Percentiles rank a stretch among this genome's conserved stretches.
phyloP scores from a whole-genome alignment of 1,140 invertebrate genomes.

The Pomacea maculata region DNA sequence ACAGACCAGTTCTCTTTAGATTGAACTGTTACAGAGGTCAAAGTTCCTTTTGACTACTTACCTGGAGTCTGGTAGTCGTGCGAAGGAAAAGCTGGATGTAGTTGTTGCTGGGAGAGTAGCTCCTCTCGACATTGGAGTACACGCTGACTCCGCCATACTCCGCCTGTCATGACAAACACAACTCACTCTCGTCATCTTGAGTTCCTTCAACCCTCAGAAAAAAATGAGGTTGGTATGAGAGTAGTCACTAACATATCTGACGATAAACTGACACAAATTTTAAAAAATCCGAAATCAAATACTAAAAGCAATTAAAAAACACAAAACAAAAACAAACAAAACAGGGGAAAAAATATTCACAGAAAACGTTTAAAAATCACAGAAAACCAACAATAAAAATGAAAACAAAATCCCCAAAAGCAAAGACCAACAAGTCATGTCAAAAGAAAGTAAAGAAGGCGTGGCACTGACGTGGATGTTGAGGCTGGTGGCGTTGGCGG shows the following conservation, averaged over 20 bases:
- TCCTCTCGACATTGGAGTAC: constrained; percentile 33
- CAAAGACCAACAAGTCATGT: too few species aligned
- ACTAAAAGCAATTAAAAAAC: neutral
- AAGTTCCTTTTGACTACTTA: constrained; percentile 13
- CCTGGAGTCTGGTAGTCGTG: constrained; percentile 31
- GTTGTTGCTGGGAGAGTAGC: constrained; percentile 52
- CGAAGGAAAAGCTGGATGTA: constrained; percentile 51
- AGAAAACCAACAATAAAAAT: neutral
- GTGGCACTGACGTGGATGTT: constrained; percentile 39
- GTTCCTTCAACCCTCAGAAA: neutral
- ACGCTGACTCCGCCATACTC: constrained; percentile 25
- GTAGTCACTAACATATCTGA: too few species aligned
- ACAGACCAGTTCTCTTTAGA: too few species aligned
- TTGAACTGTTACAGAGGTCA: neutral
- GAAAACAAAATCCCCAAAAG: neutral
- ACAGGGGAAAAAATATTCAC: neutral
- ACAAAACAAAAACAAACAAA: neutral
- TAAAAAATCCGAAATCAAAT: too few species aligned
- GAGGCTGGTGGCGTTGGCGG: constrained; percentile 45
- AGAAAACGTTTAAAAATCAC: neutral
- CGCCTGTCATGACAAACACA: constrained; percentile 30
- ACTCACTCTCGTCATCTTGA: neutral
- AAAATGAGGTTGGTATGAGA: too few species aligned
- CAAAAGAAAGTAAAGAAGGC: neutral
- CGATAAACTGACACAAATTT: too few species aligned